Evolutionary conservation across 1,140 invertebrate genomes (phyloP), one percentile per base, ranked within the genome.

Genomic region (Temnothorax nylanderi): DNA sequence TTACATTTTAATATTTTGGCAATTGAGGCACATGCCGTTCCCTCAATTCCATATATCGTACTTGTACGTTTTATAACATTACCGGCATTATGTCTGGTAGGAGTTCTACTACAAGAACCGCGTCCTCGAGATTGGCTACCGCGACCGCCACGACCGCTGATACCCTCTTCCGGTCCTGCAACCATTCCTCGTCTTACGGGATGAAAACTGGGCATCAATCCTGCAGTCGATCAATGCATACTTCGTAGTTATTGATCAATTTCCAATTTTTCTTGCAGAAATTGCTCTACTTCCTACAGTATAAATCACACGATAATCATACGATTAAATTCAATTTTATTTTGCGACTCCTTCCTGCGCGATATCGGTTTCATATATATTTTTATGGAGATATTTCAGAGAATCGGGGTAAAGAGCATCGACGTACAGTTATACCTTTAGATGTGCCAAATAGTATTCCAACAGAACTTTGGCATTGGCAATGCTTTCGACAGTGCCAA

Each of bases 401-500:
- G 6, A 21, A 47, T 47, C 11, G n/a, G 26, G n/a, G n/a, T 58
- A n/a, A 6, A 16, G 54, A 21, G 8, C 26, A 16, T 69, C 13
- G n/a, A 67, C 11, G 4, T 26, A 51, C 58, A 54, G 72, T 62
- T 95, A 94, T 96, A 99, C 98, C 96, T 98, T 98, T 90, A 99
- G 96, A 94, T 99, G 98, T 92, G 97, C 97, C 93, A 99, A 96
- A 96, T 99, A 99, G 96, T 99, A 99, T 94, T 99, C 98, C 87
- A 99, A 96, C 84, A 99, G 96, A 93, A 99, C 97, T 96, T 98
- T 98, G 69, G 99, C 99, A 97, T 99, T 99, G 87, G 97, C 97
- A 96, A 99, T 99, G 95, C 97, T 98, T 96, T n/a, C n/a, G n/a
- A n/a, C n/a, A n/a, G n/a, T n/a, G n/a, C n/a, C n/a, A n/a, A n/a